Base-by-base conservation (phyloP, 2,113 vertebrate genomes). In the Aptenodytes forsteri region DNA sequence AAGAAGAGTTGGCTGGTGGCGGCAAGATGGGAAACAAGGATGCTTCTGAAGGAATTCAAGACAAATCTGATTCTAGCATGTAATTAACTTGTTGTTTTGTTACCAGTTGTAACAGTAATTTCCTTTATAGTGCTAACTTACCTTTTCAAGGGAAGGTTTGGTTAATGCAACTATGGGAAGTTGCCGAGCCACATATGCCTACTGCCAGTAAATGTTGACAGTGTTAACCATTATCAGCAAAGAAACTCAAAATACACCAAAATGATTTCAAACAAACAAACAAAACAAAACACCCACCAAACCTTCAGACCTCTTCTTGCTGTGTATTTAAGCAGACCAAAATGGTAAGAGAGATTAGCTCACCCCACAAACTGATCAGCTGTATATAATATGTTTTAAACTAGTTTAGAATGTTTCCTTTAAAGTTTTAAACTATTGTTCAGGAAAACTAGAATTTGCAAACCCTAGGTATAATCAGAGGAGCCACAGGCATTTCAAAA, bases 61-160 rank as follows among this genome's bases (percentile, higher is more conserved):
- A 54, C 65, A 42, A 83, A 54, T 84, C 34, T 30, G 72, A 72
- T 46, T 84, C 67, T 66, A 88, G 42, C 83, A 89, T 14, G 98
- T 98, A 95, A 97, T 89, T 95, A 91, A 36, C n/a, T 89, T 75
- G 13, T 54, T 36, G n/a, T 11, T 85, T 73, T 80, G 21, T 82
- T 78, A 58, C 21, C 55, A 29, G 14, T 92, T 84, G 26, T 71
- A 50, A 27, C 11, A 46, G 38, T n/a, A 11, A 42, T 76, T 86
- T 62, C 36, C 21, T 83, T 42, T 72, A 25, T 55, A 7, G 7
- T 54, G 29, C 32, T 82, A 38, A 64, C 6, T 78, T 70, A 21
- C 13, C 11, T 58, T 87, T 69, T 56, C 44, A 36, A 20, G 54
- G 36, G 36, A 52, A 66, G 67, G 19, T 76, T 62, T 66, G n/a